These are phyloP conservation scores for Sycobia sp. DNA, from an alignment of 1,140 invertebrate genomes.

Conservation along the genomic window DNA sequence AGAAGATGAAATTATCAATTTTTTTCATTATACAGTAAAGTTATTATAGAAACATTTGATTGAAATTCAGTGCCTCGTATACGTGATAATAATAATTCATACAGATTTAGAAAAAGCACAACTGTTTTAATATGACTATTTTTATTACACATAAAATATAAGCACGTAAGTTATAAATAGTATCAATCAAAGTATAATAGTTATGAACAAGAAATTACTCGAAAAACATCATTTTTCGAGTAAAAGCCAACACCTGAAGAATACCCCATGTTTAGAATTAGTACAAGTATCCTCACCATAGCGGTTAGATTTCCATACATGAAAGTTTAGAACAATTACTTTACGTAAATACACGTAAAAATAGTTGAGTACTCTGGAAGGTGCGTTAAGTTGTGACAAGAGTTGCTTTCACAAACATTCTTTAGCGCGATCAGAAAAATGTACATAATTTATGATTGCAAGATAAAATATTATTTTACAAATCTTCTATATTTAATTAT, in stretches of 20 bases:
- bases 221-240: conserved; percentile 4
- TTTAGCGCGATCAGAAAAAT: conserved; percentile 1
- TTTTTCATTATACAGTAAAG: no score
- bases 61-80: no score
- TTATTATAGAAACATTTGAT: no score
- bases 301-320: conserved; percentile 29
- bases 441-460: not conserved
- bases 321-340: conserved; percentile 37
- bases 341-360: conserved; percentile 24
- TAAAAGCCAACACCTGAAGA: conserved; percentile 39
- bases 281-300: conserved; percentile 33
- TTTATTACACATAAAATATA: not conserved
- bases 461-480: no score
- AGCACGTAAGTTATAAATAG: no score
- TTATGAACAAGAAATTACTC: not conserved
- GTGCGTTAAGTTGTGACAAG: conserved; percentile 65
- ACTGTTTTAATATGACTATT: no score
- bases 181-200: no score
- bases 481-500: no score
- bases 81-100: no score
- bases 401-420: conserved; percentile 43
- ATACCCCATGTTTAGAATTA: conserved; percentile 23
- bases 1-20: no score
- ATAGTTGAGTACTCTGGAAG: conserved; percentile 60
- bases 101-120: no score